Conservation (phyloP, 2,888 invertebrate genomes). For the Agriotes lineatus region DNA sequence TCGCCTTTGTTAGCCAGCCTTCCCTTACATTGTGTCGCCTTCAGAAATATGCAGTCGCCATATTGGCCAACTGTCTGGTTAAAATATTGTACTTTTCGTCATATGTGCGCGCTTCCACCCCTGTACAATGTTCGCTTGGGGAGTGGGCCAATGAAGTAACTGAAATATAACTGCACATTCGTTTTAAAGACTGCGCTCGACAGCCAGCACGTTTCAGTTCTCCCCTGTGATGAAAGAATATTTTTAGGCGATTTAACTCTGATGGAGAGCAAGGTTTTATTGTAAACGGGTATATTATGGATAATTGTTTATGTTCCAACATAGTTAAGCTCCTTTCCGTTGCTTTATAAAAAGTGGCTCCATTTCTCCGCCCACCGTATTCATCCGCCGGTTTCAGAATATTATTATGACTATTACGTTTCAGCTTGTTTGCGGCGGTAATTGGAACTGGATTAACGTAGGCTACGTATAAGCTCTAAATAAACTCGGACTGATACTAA, state of each 20-base stretch:
- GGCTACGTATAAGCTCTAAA: not conserved
- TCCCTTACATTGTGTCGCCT: not conserved
- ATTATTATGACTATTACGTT: not conserved
- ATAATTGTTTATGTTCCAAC: conserved; percentile 35
- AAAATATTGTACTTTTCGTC: conserved; percentile 36
- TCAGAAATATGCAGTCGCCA: conserved; percentile 25
- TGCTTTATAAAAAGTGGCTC: conserved; percentile 1
- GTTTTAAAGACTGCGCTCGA: conserved; percentile 38
- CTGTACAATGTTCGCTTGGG: conserved; percentile 21
- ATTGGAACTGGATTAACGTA: too few species aligned
- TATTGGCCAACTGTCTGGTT: conserved; percentile 26
- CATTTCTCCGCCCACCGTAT: too few species aligned
- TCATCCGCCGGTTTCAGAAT: conserved; percentile 11
- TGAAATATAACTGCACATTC: conserved; percentile 40
- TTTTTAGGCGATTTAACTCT: conserved; percentile 40
- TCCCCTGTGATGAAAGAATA: conserved; percentile 34
- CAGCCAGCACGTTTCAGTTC: conserved; percentile 36
- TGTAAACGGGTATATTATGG: conserved; percentile 31
- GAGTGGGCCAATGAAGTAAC: conserved; percentile 36
- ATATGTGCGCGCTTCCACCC: conserved; percentile 21
- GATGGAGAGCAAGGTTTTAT: conserved; percentile 38
- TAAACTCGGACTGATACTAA: not conserved
- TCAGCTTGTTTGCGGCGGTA: not conserved
- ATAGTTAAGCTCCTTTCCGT: conserved; percentile 20
- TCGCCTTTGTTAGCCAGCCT: not conserved